Percentiles rank a stretch among this genome's conserved stretches.
Evolutionary conservation across 2,888 invertebrate genomes (phyloP).

Genomic region (Autographa pulchrina): DNA sequence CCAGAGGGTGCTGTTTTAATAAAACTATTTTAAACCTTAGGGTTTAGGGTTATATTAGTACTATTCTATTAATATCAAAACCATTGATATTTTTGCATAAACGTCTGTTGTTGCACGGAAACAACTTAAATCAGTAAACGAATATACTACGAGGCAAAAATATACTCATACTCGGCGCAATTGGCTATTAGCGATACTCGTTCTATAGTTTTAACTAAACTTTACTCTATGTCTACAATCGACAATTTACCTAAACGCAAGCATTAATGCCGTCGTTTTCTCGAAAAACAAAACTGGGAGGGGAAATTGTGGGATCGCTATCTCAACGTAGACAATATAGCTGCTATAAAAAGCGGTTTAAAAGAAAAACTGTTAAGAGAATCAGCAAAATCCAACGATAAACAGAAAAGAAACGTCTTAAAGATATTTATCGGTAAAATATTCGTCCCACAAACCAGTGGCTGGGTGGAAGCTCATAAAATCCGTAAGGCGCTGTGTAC

Average conservation of each 20-base stretch:
- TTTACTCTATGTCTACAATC: constrained; percentile 16
- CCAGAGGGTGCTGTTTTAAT: too few relatives aligned
- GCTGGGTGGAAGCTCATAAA: constrained; percentile 77
- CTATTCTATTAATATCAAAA: too few relatives aligned
- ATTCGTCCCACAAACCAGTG: constrained; percentile 78
- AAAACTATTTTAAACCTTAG: too few relatives aligned
- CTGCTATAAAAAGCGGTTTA: constrained; percentile 75
- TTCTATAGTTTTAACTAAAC: too few relatives aligned
- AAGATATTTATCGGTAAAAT: constrained; percentile 86
- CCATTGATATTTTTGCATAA: too few relatives aligned
- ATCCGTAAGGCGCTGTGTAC: constrained; percentile 53
- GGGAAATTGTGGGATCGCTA: constrained; percentile 41
- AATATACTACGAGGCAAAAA: too few relatives aligned
- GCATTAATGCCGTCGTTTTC: constrained; percentile 45
- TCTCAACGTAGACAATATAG: constrained; percentile 58
- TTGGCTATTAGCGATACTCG: too few relatives aligned
- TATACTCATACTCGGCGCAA: too few relatives aligned
- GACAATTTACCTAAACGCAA: constrained; percentile 52
- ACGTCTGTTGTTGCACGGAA: too few relatives aligned
- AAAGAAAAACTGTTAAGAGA: constrained; percentile 82
- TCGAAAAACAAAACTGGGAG: constrained; percentile 41
- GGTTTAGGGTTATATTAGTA: too few relatives aligned
- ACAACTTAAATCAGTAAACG: too few relatives aligned
- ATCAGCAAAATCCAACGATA: constrained; percentile 85
- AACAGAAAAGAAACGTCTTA: constrained; percentile 83